Percentiles rank a stretch among this genome's conserved stretches.
Conservation (phyloP, 1,140 invertebrate genomes). For the Leptinotarsa texana region DNA sequence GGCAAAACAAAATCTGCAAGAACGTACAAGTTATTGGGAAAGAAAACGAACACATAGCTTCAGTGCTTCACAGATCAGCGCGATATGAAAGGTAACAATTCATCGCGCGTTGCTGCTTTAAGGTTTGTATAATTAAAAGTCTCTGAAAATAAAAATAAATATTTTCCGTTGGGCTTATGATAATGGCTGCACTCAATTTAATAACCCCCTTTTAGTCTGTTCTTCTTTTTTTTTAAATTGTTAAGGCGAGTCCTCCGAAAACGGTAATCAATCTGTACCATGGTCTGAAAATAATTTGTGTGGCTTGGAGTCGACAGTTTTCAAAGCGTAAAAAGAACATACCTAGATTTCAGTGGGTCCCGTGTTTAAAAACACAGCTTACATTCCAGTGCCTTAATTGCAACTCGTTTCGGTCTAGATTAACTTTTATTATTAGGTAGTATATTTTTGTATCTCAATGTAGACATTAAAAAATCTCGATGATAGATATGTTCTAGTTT, state of each 20-base stretch:
- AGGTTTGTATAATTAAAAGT: slow-evolving; percentile 1
- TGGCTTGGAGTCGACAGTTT: background rate
- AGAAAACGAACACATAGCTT: background rate
- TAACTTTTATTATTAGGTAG: no score
- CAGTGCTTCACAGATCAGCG: background rate
- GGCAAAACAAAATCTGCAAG: background rate
- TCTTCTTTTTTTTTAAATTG: background rate
- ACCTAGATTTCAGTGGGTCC: background rate
- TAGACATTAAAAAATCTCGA: no score
- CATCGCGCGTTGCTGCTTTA: background rate
- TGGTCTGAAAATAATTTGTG: background rate
- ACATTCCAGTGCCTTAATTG: background rate
- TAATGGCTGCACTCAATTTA: background rate
- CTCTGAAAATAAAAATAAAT: background rate
- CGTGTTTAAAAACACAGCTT: background rate
- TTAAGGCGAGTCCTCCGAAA: background rate
- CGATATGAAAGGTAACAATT: slow-evolving; percentile 6
- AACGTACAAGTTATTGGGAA: background rate
- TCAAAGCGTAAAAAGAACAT: background rate
- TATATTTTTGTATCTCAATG: no score
- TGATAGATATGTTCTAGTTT: no score
- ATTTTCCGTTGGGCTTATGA: background rate
- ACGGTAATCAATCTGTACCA: background rate
- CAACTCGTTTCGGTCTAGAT: no score
- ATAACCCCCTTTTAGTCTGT: background rate